These are phyloP conservation scores for Pogonognathellus flavescens DNA, from an alignment of 1,140 invertebrate genomes.

Conservation along the genomic window DNA sequence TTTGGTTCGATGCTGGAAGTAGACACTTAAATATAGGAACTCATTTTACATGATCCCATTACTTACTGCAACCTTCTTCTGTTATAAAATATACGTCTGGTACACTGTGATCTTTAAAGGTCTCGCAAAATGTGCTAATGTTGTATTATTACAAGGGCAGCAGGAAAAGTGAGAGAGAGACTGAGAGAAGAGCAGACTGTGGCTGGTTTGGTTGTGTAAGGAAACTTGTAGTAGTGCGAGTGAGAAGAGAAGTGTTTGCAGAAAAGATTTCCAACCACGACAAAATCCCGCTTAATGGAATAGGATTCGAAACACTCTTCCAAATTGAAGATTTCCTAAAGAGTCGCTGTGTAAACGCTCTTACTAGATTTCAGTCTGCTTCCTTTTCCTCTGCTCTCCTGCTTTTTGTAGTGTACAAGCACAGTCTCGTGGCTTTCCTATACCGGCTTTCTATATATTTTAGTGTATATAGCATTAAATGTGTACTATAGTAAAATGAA, in stretches of 20 bases:
- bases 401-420: neutral
- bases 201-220: no score
- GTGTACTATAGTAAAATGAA: no score
- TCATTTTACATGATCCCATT: no score
- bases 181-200: neutral
- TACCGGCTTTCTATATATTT: no score
- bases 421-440: no score
- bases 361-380: neutral
- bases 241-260: slow-evolving; percentile 53
- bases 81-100: no score
- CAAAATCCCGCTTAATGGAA: slow-evolving; percentile 61
- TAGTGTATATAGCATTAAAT: no score
- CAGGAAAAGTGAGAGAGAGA: neutral
- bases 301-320: slow-evolving; percentile 53
- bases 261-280: slow-evolving; percentile 56
- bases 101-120: neutral
- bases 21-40: no score
- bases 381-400: neutral
- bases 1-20: no score
- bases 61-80: no score
- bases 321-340: slow-evolving; percentile 47
- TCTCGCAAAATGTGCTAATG: neutral
- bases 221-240: neutral
- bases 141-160: neutral
- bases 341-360: no score